Evolutionary conservation across 2,797 vertebrate species (phyloP).

Genomic region (Lepilemur septentrionalis): DNA sequence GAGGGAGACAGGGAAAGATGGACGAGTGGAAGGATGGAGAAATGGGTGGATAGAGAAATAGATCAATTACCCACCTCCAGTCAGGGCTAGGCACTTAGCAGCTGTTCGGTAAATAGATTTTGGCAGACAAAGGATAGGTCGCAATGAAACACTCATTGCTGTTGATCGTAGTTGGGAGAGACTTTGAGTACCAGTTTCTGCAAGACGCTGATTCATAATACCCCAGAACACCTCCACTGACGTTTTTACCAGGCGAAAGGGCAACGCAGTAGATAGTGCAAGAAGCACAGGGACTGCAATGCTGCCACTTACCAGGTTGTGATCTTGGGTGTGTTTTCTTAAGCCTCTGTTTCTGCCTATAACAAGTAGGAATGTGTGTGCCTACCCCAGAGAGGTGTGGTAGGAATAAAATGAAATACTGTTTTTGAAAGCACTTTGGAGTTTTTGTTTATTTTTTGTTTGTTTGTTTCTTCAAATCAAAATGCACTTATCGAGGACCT

Average conservation of each 20-base stretch:
- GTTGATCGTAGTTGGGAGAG: neutral
- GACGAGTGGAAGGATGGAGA: neutral
- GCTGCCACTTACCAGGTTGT: neutral
- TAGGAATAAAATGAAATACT: neutral
- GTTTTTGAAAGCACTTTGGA: neutral
- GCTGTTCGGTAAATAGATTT: neutral
- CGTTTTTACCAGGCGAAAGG: neutral
- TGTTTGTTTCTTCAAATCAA: neutral
- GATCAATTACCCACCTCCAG: neutral
- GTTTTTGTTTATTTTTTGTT: neutral
- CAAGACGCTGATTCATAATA: neutral
- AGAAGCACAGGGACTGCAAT: neutral
- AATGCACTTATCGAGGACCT: neutral
- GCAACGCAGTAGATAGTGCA: neutral
- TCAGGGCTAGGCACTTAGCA: neutral
- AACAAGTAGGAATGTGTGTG: neutral
- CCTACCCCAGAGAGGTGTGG: neutral
- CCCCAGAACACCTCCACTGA: neutral
- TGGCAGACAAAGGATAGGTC: neutral
- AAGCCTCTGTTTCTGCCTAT: neutral
- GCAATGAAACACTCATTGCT: neutral
- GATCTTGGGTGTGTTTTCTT: neutral
- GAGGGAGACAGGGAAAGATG: neutral
- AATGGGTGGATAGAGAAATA: neutral
- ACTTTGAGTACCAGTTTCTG: neutral